Percentiles rank a stretch among this genome's conserved stretches.
phyloP scores from a whole-genome alignment of 2,888 invertebrate genomes.

The Hermaeophaga mercurialis region DNA sequence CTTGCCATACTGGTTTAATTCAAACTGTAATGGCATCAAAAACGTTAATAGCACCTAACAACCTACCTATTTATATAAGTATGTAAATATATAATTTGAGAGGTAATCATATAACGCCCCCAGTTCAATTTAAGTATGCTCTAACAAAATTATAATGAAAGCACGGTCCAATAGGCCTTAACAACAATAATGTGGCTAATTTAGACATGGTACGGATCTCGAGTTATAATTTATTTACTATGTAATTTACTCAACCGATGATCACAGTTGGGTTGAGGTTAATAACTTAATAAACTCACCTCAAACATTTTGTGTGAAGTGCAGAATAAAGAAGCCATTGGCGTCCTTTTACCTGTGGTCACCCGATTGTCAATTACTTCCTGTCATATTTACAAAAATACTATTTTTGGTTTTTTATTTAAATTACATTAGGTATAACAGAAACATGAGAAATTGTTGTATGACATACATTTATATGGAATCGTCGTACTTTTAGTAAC shows the following conservation, averaged over 20 bases:
- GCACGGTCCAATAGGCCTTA: constrained; percentile 46
- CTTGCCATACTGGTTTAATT: constrained; percentile 30
- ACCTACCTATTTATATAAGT: constrained; percentile 43
- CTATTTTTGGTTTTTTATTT: too few species aligned
- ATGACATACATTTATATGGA: too few species aligned
- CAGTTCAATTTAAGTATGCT: constrained; percentile 44
- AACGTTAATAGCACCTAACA: constrained; percentile 35
- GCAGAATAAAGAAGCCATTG: constrained; percentile 19
- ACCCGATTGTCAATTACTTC: too few species aligned
- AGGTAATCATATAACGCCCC: constrained; percentile 44
- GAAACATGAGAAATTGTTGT: too few species aligned
- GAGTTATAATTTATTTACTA: constrained; percentile 38
- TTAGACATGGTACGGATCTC: constrained; percentile 33
- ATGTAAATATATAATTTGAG: constrained; percentile 47
- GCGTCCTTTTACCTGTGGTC: too few species aligned
- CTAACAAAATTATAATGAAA: constrained; percentile 45
- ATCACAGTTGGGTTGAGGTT: constrained; percentile 52
- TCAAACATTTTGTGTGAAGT: constrained; percentile 33
- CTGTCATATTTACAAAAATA: too few species aligned
- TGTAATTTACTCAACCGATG: constrained; percentile 53
- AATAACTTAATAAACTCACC: constrained; percentile 53
- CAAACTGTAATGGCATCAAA: constrained; percentile 26
- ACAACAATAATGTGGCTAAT: constrained; percentile 44
- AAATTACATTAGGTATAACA: too few species aligned
- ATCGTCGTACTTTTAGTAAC: too few species aligned